A percentile compares a stretch with the other conserved stretches of the same genome.
Conservation (phyloP, 2,797 vertebrate genomes). For the Galagoides demidoff region DNA sequence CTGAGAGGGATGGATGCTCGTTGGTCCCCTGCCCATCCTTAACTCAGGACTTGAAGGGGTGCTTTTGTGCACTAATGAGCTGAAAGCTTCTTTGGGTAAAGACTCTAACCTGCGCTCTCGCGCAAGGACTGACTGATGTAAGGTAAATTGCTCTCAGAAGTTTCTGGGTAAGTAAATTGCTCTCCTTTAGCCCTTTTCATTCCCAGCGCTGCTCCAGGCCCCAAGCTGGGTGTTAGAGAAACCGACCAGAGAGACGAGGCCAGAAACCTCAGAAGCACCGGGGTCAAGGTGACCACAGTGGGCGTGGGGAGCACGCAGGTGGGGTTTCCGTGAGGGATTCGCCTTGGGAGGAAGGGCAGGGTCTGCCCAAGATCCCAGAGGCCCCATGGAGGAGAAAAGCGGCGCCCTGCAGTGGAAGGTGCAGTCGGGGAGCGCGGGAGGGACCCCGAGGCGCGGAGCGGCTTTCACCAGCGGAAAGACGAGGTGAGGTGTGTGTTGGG, state of each 20-base stretch:
- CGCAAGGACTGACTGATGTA: not conserved
- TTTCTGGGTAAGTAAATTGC: not conserved
- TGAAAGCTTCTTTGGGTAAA: not conserved
- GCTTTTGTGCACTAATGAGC: not conserved
- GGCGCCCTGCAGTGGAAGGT: no score
- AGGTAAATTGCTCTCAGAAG: not conserved
- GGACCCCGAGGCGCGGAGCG: no score
- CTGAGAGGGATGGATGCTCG: not conserved
- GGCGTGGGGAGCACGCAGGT: no score
- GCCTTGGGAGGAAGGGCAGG: not conserved
- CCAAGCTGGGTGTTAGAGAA: not conserved
- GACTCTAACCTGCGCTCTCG: not conserved
- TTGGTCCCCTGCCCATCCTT: not conserved
- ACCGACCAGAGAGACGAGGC: no score
- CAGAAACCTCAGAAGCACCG: not conserved
- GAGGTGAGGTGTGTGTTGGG: not conserved
- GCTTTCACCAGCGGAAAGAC: not conserved
- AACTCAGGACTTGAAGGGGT: not conserved
- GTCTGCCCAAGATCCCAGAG: not conserved
- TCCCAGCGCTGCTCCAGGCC: not conserved
- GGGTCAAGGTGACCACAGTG: not conserved
- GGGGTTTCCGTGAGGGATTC: not conserved
- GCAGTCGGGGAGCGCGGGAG: not conserved
- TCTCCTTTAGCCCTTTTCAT: not conserved
- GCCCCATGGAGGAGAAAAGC: no score